phyloP scores from a whole-genome alignment of 2,888 invertebrate genomes.

The Taphrorychus bicolor region DNA sequence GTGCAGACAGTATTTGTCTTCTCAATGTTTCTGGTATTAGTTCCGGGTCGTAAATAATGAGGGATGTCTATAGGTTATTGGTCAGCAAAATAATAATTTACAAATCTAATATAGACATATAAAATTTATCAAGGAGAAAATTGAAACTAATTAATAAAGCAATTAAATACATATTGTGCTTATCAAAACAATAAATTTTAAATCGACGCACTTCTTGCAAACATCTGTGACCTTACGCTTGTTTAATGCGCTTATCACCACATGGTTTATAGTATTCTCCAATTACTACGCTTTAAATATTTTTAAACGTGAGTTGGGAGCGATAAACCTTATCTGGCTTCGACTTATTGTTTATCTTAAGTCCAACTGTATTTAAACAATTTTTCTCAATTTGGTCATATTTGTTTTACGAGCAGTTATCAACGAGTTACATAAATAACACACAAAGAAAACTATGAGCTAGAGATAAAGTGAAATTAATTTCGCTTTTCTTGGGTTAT shows the following conservation, averaged over 20 bases:
- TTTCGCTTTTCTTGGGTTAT: neutral
- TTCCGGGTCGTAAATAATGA: constrained; percentile 21
- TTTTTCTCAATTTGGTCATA: neutral
- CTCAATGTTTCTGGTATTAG: constrained; percentile 16
- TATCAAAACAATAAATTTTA: constrained; percentile 1
- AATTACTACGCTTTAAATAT: constrained; percentile 23
- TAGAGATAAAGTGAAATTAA: neutral
- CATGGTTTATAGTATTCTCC: neutral
- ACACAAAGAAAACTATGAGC: neutral
- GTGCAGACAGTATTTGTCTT: constrained; percentile 17
- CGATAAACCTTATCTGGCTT: constrained; percentile 18
- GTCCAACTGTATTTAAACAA: neutral
- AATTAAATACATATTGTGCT: neutral
- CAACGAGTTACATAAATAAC: neutral
- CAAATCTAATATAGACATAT: neutral
- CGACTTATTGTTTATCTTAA: neutral
- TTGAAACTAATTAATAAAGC: neutral
- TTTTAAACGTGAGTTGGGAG: neutral
- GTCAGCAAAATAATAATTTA: neutral
- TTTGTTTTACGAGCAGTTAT: neutral
- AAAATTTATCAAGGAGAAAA: neutral
- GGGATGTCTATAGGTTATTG: neutral
- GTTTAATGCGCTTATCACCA: constrained; percentile 7
- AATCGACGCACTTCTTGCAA: constrained; percentile 12
- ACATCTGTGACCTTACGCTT: constrained; percentile 12